Base-by-base conservation (phyloP, 92 coral and sea anemone genomes). In the Pocillopora grandis region DNA sequence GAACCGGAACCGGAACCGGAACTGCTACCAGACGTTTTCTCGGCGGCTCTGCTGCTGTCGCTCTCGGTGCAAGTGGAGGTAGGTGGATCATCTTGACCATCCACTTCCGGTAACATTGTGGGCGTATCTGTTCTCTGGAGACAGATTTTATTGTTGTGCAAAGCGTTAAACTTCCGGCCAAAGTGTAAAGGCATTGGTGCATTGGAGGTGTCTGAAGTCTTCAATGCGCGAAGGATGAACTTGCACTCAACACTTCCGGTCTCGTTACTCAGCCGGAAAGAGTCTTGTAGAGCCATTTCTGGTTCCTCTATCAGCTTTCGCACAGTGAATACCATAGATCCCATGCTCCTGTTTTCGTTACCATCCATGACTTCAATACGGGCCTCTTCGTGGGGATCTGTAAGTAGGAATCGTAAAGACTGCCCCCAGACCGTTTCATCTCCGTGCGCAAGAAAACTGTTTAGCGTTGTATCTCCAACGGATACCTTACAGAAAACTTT, bases 161-260 rank as follows among this genome's bases (percentile, higher is more conserved):
- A 52, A 3, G 48, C 66, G 13, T 42, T 60, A 66, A 64, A 81
- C 23, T 67, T 81, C 67, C 20, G 83, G n/a, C 60, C 86, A 62
- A 69, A 71, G 76, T 62, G 83, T 59, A 66, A 52, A 58, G 49
- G 63, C 35, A 20, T 23, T 71, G 58, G 73, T 12, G 16, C 49
- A 18, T 17, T 71, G 17, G 62, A 15, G 74, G 58, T 23, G 31
- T 73, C 89, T 13, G 79, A 80, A 12, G 92, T 91, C 78, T 90
- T 91, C 86, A 95, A 33, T 14, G 98, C 95, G 19, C 98, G 90
- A 12, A 95, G 93, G 80, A 78, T 91, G 75, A 95, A 90, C 69
- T 87, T 89, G 66, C 98, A 95, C 8, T 88, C 84, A 17, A 95
- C 37, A 48, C 88, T 81, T 64, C 95, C 94, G 61, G 87, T 87